Percentiles rank a stretch among this genome's conserved stretches.
Evolutionary conservation across 2,888 invertebrate species (phyloP).

Genomic region (Hirtodrosophila histrioides): DNA sequence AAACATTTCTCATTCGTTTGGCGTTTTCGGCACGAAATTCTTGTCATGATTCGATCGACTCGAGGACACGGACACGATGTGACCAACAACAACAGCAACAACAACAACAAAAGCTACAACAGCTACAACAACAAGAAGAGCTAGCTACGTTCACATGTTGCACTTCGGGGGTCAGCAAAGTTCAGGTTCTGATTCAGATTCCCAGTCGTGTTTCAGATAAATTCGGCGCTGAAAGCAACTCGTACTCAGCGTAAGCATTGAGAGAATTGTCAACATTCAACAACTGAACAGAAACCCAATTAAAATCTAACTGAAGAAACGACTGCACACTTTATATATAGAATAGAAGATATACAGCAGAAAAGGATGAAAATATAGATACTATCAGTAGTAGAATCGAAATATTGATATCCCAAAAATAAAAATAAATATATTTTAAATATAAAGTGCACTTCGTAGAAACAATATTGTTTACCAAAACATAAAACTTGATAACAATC

Average conservation of each 20-base stretch:
- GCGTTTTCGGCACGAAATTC: slow-evolving; percentile 79
- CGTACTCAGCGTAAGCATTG: slow-evolving; percentile 12
- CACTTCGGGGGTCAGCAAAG: slow-evolving; percentile 64
- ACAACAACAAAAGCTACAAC: slow-evolving; percentile 5
- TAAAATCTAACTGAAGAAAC: slow-evolving; percentile 20
- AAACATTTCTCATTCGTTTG: slow-evolving; percentile 78
- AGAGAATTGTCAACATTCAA: slow-evolving; percentile 49
- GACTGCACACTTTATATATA: neutral
- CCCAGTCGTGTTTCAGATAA: slow-evolving; percentile 60
- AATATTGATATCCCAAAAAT: too few species aligned
- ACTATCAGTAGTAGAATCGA: too few species aligned
- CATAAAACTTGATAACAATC: too few species aligned
- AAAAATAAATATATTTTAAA: too few species aligned
- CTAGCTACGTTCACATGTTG: slow-evolving; percentile 71
- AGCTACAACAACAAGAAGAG: slow-evolving; percentile 13
- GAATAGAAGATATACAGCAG: too few species aligned
- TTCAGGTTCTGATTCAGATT: slow-evolving; percentile 49
- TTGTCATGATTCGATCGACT: slow-evolving; percentile 82
- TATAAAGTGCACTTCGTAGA: too few species aligned
- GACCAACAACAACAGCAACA: slow-evolving; percentile 36
- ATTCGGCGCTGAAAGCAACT: slow-evolving; percentile 8
- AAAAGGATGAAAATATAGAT: too few species aligned
- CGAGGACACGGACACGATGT: slow-evolving; percentile 74
- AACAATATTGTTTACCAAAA: too few species aligned
- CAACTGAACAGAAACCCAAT: slow-evolving; percentile 32